phyloP scores from a whole-genome alignment of 1,140 invertebrate species.

The Macrosteles quadrilineatus region DNA sequence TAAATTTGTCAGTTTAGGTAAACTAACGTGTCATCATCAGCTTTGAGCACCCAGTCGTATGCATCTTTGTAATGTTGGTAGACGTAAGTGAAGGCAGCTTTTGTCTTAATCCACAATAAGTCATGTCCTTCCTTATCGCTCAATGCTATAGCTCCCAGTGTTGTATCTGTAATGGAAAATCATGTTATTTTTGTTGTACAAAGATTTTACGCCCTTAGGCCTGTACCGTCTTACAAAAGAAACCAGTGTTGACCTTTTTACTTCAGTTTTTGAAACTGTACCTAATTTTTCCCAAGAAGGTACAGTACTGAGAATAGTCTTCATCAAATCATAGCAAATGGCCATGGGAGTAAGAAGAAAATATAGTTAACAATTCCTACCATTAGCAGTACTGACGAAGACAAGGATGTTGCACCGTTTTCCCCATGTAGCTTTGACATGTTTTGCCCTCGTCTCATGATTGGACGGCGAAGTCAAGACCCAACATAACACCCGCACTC shows the following conservation, averaged over 20 bases:
- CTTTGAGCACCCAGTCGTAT: conserved; percentile 93
- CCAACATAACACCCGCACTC: conserved; percentile 90
- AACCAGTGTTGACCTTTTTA: no score
- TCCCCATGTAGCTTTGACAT: conserved; percentile 96
- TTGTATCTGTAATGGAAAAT: conserved; percentile 63
- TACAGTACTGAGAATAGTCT: no score
- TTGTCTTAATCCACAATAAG: conserved; percentile 93
- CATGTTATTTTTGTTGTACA: no score
- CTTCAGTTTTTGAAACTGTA: no score
- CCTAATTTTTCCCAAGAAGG: no score
- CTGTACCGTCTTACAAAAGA: no score
- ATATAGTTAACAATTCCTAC: no score
- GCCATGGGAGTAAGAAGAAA: no score
- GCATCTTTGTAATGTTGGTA: conserved; percentile 80
- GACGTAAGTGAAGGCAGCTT: conserved; percentile 87
- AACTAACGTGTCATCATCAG: conserved; percentile 92
- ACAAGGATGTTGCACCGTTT: conserved; percentile 86
- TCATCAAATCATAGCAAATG: no score
- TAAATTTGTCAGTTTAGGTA: no score
- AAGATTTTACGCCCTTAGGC: no score
- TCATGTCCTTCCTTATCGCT: conserved; percentile 85
- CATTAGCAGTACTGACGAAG: conserved; percentile 83
- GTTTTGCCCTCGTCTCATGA: conserved; percentile 84
- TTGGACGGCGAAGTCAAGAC: conserved; percentile 91
- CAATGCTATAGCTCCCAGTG: conserved; percentile 67